Percentiles rank a stretch among this genome's conserved stretches.
Evolutionary conservation across 2,888 invertebrate species (phyloP).

Genomic region (Phyllotreta cruciferae): DNA sequence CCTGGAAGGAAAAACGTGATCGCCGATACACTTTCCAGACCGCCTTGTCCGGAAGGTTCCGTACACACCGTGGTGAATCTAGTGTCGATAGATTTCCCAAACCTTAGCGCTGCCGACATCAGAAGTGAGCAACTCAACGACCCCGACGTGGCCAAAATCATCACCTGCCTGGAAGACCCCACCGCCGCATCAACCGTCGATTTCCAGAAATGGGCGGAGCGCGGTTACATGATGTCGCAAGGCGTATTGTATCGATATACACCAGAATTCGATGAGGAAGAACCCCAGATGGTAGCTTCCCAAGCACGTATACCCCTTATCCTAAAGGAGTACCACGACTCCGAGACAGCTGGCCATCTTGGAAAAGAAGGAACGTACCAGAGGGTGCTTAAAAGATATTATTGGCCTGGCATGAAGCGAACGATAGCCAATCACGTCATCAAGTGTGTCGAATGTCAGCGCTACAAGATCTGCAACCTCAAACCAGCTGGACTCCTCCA

Average conservation of each 20-base stretch:
- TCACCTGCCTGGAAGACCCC: neutral
- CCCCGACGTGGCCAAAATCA: neutral
- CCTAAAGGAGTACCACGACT: conserved; percentile 17
- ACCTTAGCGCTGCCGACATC: neutral
- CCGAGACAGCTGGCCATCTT: conserved; percentile 2
- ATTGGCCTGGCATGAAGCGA: conserved; percentile 3
- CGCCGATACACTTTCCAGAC: too few species aligned
- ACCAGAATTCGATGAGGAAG: conserved; percentile 11
- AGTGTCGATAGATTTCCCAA: neutral
- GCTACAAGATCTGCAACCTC: conserved; percentile 37
- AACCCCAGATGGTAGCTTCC: conserved; percentile 10
- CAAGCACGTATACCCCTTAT: conserved; percentile 1
- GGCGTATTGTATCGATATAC: neutral
- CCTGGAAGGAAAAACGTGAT: too few species aligned
- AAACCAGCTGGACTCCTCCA: conserved; percentile 49
- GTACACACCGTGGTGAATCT: neutral
- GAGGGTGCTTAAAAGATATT: neutral
- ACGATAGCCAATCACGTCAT: conserved; percentile 9
- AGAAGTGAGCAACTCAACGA: neutral
- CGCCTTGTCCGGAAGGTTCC: too few species aligned
- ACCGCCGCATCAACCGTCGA: neutral
- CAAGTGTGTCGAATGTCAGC: conserved; percentile 12
- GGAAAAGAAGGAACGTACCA: conserved; percentile 9
- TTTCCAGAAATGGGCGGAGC: conserved; percentile 7
- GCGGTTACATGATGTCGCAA: conserved; percentile 6